Conservation (phyloP, 2,888 invertebrate genomes). For the Eilema griseolum region DNA sequence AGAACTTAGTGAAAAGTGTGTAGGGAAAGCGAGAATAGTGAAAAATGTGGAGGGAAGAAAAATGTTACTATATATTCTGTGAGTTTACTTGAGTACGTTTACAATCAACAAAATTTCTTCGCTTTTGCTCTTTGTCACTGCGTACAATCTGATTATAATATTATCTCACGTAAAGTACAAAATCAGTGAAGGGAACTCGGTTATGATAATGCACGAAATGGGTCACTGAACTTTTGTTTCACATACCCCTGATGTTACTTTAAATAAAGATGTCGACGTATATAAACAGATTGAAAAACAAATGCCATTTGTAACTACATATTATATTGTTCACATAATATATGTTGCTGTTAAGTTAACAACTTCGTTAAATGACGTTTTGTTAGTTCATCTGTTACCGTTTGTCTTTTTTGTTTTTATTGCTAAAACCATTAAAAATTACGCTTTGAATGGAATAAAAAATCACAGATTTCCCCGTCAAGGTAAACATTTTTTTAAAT, state of each 20-base stretch:
- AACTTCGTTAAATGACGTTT: background rate
- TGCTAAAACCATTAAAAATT: background rate
- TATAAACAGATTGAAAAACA: background rate
- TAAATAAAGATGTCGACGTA: slow-evolving; percentile 11
- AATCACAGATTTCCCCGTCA: too few relatives aligned
- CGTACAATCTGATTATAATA: background rate
- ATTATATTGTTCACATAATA: too few relatives aligned
- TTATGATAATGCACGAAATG: slow-evolving; percentile 25
- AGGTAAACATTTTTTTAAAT: too few relatives aligned
- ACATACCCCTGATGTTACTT: slow-evolving; percentile 1
- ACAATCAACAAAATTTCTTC: background rate
- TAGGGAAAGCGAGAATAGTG: too few relatives aligned
- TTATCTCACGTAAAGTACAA: slow-evolving; percentile 11
- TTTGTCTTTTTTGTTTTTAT: background rate
- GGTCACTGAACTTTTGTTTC: slow-evolving; percentile 31
- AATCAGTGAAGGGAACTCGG: slow-evolving; percentile 27
- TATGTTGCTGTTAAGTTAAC: background rate
- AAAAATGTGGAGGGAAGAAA: too few relatives aligned
- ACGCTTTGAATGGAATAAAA: background rate
- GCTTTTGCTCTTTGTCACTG: background rate
- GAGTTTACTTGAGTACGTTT: background rate
- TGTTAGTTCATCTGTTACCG: slow-evolving; percentile 4
- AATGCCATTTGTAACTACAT: slow-evolving; percentile 19
- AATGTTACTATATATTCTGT: background rate
- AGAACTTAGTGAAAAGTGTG: too few relatives aligned